Percentiles rank a stretch among this genome's conserved stretches.
Conservation (phyloP, 1,140 invertebrate species). For the Ceratitis capitata region DNA sequence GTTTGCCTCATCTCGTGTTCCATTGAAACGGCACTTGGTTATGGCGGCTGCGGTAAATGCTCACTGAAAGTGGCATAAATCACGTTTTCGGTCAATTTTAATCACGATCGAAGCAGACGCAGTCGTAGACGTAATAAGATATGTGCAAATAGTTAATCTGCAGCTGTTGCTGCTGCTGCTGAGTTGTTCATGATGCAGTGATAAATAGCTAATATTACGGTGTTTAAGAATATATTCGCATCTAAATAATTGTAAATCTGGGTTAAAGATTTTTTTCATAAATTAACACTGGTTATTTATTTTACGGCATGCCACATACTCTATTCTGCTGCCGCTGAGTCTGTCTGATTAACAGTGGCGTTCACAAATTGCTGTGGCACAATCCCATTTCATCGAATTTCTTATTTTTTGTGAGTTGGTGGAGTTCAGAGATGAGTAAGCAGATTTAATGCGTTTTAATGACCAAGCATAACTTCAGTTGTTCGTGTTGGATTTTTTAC, state of each 20-base stretch:
- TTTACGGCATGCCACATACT: neutral
- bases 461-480: too few species aligned
- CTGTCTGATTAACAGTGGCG: neutral
- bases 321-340: neutral
- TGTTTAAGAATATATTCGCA: too few species aligned
- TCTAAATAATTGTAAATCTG: too few species aligned
- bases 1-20: neutral
- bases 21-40: constrained; percentile 13
- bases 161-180: neutral
- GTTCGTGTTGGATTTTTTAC: too few species aligned
- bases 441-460: too few species aligned
- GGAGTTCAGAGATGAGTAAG: too few species aligned
- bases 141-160: too few species aligned
- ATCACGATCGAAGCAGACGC: neutral
- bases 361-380: constrained; percentile 17
- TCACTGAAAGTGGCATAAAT: constrained; percentile 26
- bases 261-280: too few species aligned
- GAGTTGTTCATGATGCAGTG: neutral
- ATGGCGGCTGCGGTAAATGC: constrained; percentile 15
- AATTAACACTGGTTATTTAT: too few species aligned
- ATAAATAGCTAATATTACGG: too few species aligned
- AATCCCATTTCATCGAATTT: neutral
- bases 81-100: too few species aligned
- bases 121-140: neutral
- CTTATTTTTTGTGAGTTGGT: neutral